Percentiles rank a stretch among this genome's conserved stretches.
Conservation (phyloP, 1,140 invertebrate species). For the Eufriesea mexicana region DNA sequence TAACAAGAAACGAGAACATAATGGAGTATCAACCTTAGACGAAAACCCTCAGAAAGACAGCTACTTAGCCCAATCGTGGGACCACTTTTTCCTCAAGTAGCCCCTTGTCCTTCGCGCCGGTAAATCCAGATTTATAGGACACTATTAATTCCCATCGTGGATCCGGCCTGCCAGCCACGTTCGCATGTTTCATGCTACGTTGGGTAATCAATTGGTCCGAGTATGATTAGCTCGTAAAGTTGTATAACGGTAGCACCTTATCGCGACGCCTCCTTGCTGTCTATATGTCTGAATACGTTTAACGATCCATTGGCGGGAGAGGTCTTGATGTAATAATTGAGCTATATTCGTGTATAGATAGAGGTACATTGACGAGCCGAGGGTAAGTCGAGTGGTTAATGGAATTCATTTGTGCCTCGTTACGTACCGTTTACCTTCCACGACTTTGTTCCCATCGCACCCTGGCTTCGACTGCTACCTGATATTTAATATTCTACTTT, state of each 20-base stretch:
- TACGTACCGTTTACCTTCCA: slow-evolving; percentile 23
- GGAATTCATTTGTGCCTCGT: slow-evolving; percentile 50
- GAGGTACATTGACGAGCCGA: slow-evolving; percentile 20
- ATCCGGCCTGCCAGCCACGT: slow-evolving; percentile 26
- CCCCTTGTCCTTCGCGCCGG: not conserved
- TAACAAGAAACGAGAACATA: not conserved
- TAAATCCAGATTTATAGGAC: slow-evolving; percentile 23
- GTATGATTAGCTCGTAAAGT: slow-evolving; percentile 62
- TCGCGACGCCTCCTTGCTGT: slow-evolving; percentile 36
- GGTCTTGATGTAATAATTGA: slow-evolving; percentile 56
- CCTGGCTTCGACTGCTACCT: not conserved
- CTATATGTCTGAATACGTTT: slow-evolving; percentile 59
- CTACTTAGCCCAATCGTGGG: not conserved
- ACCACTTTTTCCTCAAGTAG: not conserved
- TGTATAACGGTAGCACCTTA: slow-evolving; percentile 53
- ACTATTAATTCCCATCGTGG: slow-evolving; percentile 34
- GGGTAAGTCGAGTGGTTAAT: slow-evolving; percentile 48
- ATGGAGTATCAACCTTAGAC: accelerated
- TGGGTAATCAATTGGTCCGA: slow-evolving; percentile 59
- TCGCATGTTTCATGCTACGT: slow-evolving; percentile 53
- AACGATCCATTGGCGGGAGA: slow-evolving; percentile 39
- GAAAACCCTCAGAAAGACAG: not conserved
- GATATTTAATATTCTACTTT: not conserved
- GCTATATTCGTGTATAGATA: slow-evolving; percentile 26
- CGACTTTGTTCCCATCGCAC: too few species aligned